Percentiles rank a stretch among this genome's conserved stretches.
Conservation (phyloP, 2,797 vertebrate genomes). For the Hoplostethus atlanticus region DNA sequence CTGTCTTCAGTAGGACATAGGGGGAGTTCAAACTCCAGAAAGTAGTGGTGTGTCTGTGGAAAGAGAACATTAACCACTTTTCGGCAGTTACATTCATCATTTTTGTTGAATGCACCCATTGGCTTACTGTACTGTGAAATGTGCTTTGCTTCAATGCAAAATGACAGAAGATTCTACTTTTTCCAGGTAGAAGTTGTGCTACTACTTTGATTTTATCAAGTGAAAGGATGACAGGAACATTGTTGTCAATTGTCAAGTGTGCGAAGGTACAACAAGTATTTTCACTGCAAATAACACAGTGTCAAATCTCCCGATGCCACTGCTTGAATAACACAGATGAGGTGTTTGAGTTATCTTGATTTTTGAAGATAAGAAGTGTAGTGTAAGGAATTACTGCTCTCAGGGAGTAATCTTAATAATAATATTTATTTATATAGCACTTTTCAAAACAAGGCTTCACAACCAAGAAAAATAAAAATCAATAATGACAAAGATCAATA, state of each 20-base stretch:
- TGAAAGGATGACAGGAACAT: neutral
- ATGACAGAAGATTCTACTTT: slow-evolving; percentile 7
- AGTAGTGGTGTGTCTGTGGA: slow-evolving; percentile 21
- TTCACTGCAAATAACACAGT: neutral
- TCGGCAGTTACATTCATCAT: slow-evolving; percentile 21
- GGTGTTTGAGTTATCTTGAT: neutral
- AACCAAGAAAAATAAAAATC: too few species aligned
- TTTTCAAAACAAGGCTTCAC: too few species aligned
- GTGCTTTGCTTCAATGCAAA: neutral
- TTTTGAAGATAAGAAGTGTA: neutral
- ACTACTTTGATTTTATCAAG: slow-evolving; percentile 5
- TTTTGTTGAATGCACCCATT: slow-evolving; percentile 22
- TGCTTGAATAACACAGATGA: neutral
- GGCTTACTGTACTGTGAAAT: too few species aligned
- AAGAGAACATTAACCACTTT: neutral
- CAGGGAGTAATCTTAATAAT: neutral
- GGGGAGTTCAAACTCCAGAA: slow-evolving; percentile 23
- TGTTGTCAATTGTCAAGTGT: slow-evolving; percentile 2
- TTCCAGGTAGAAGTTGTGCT: neutral
- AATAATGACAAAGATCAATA: too few species aligned
- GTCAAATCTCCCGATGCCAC: neutral
- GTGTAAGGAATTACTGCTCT: neutral
- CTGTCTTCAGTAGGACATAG: slow-evolving; percentile 23
- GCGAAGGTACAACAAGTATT: neutral
- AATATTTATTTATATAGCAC: too few species aligned